Evolutionary conservation across 2,888 invertebrate species (phyloP), one percentile per base, ranked within the genome.

Genomic region (Hypsopygia costalis): DNA sequence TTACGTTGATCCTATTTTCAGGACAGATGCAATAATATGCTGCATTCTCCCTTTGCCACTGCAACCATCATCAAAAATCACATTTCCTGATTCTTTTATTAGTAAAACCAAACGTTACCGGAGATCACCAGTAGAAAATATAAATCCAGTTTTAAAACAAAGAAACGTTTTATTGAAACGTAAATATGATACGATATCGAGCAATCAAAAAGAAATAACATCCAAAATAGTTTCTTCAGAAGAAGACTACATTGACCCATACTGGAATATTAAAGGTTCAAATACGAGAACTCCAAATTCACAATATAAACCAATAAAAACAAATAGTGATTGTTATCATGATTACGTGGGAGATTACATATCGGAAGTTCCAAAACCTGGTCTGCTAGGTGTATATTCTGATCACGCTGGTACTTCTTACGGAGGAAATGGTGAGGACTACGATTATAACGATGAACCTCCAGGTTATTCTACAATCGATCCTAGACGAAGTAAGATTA

Each of bases 211-310:
- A 47, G 16, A 51, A 47, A 11, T 55, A 57, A 67, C 58, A 52
- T 7, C 20, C 1, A 39, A 28, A 28, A 70, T 80, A 34, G 68
- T 70, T 1, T 69, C 69, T 25, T 55, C 66, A 9, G 71, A 72
- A 32, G 64, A 78, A 11, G 75, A 73, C 35, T 57, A 81, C 20
- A 58, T 63, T 25, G 87, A 88, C 50, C 87, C 87, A 1, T 88
- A 87, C 47, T 81, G 72, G 71, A 88, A 88, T 55, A 69, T 87
- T 6, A 87, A 82, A 60, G 78, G 69, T 47, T 44, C 56, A 2
- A 74, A 75, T 40, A 60, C 69, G 11, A 60, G 66, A 39, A 59
- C 57, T 6, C 16, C 16, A 16, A 47, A 62, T 40, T 52, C 41
- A 33, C 51, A 42, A 34, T 50, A 44, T 36, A 52, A 49, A 22